Evolutionary conservation across 2,797 vertebrate genomes (phyloP), one percentile per base, ranked within the genome.

Genomic region (Melanotaenia parkinsoni): DNA sequence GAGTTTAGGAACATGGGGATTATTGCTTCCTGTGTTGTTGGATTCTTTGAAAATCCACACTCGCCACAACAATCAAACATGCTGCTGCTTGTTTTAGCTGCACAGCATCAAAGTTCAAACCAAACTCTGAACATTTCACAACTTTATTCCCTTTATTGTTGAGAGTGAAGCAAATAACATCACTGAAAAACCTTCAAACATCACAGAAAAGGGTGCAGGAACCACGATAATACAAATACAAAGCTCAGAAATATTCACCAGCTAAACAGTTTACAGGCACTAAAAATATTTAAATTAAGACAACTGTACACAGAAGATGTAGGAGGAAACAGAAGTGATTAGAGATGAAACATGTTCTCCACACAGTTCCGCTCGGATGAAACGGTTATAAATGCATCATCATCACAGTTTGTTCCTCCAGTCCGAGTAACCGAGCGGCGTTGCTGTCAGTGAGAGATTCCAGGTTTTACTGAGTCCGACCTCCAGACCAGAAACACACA

Each of bases 101-200:
- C 10, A 11, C 35, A 10, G 10, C 10, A 10, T 11, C 35, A 37
- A 35, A 6, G 33, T 11, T 37, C 35, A 37, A 11, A 37, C 10
- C 35, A 37, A 37, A 37, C 33, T 35, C 5, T 10, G 4, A 3
- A 40, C 38, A 9, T 40, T 40, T 40, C 38, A 40, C 40, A 53
- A 13, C 40, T 61, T 77, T 78, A 54, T 60, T 82, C 72, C 40
- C 82, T 86, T 82, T 80, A 80, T 82, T 80, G 70, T 54, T 60
- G 65, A 65, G 60, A 68, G 33, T 69, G 53, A 60, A 58, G 74
- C 61, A 51, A 67, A 58, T 35, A 35, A 68, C 65, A 64, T 77
- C 62, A 61, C 30, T 32, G 63, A 59, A 47, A 72, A 67, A 65
- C 64, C 66, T 68, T 9, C 26, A 9, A 64, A 20, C 33, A 47